phyloP scores from a whole-genome alignment of 2,888 invertebrate species.

The Aphodius sticticus region DNA sequence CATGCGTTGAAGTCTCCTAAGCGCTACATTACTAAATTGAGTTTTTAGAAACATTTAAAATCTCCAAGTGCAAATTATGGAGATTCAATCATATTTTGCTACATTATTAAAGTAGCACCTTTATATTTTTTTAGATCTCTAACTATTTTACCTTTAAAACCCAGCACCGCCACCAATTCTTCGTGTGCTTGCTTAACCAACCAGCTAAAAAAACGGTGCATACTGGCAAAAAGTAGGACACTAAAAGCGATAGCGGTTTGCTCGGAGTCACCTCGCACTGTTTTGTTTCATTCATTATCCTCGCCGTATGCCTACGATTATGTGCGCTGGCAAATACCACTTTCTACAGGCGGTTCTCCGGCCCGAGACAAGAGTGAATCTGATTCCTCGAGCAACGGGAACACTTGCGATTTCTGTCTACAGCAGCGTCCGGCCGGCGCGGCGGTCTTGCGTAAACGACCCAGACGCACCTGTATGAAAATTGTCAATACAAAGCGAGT shows the following conservation, averaged over 20 bases:
- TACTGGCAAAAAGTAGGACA: slow-evolving; percentile 34
- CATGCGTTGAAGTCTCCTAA: no score
- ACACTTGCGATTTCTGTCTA: slow-evolving; percentile 36
- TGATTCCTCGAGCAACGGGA: slow-evolving; percentile 25
- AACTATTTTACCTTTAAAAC: not conserved
- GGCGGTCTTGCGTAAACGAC: not conserved
- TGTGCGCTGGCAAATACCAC: slow-evolving; percentile 18
- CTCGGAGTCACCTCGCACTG: slow-evolving; percentile 5
- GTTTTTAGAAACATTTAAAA: no score
- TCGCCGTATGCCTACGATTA: not conserved
- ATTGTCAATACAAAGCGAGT: not conserved
- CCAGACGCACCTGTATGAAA: not conserved
- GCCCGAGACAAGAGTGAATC: slow-evolving; percentile 39
- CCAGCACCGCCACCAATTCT: slow-evolving; percentile 4
- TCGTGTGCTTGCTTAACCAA: not conserved
- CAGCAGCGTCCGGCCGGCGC: not conserved
- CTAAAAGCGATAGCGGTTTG: slow-evolving; percentile 31
- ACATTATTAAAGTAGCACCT: not conserved
- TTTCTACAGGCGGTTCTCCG: slow-evolving; percentile 24
- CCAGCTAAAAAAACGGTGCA: not conserved
- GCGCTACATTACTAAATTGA: no score
- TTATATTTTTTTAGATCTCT: not conserved
- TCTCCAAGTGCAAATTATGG: no score
- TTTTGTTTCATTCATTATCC: slow-evolving; percentile 24
- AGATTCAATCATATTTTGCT: no score